phyloP scores from a whole-genome alignment of 2,113 vertebrate species.

The Sylvia atricapilla region DNA sequence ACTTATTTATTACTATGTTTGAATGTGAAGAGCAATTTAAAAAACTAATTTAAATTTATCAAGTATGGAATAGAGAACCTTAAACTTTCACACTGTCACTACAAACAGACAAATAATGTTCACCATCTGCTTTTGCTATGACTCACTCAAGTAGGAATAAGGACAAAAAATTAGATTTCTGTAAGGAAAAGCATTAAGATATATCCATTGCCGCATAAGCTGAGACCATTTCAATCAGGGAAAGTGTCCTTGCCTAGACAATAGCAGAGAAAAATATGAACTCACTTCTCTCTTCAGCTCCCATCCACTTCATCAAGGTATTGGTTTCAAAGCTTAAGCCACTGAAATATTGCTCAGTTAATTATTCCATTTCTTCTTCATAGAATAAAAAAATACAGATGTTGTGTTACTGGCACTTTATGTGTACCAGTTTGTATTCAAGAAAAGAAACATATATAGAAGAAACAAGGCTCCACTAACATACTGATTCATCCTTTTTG shows the following conservation, averaged over 20 bases:
- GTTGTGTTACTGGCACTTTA: not conserved
- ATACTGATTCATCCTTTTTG: not conserved
- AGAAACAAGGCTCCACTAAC: not conserved
- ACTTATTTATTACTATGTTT: not conserved
- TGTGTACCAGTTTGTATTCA: not conserved
- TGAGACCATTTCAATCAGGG: not conserved
- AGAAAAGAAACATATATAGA: not conserved
- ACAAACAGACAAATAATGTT: not conserved
- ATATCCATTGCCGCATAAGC: not conserved
- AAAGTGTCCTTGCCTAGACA: not conserved
- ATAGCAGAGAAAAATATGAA: not conserved
- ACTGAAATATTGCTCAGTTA: not conserved
- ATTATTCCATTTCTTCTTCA: not conserved
- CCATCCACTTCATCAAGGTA: not conserved
- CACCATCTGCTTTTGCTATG: not conserved
- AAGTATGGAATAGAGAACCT: not conserved
- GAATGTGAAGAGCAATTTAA: not conserved
- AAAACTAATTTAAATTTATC: not conserved
- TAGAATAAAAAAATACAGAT: not conserved
- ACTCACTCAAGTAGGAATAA: not conserved
- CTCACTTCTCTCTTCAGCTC: not conserved
- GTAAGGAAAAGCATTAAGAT: not conserved
- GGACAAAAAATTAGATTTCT: not conserved
- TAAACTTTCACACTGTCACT: not conserved
- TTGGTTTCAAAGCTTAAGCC: not conserved